Conservation (phyloP, 2,888 invertebrate genomes). For the Lymantria monacha region DNA sequence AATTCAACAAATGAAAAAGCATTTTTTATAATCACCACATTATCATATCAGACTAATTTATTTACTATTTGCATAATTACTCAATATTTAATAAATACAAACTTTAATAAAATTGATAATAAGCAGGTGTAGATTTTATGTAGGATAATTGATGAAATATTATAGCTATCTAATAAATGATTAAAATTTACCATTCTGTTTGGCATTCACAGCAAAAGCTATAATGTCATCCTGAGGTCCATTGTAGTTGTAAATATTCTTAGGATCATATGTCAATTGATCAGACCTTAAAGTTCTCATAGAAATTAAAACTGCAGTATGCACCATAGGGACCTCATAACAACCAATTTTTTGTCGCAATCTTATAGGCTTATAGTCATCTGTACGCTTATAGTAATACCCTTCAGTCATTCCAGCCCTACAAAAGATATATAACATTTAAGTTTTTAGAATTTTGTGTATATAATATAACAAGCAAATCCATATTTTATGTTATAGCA, state of each 20-base stretch:
- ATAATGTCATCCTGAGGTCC: slow-evolving; percentile 97
- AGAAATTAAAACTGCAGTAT: slow-evolving; percentile 92
- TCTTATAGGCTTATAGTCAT: slow-evolving; percentile 91
- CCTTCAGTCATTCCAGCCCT: slow-evolving; percentile 91
- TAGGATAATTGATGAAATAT: too few species aligned
- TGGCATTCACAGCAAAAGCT: slow-evolving; percentile 92
- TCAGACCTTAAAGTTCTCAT: slow-evolving; percentile 83
- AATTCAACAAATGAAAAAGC: too few species aligned
- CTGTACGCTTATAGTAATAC: slow-evolving; percentile 92
- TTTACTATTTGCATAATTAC: too few species aligned
- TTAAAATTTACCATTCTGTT: slow-evolving; percentile 75
- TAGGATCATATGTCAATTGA: slow-evolving; percentile 87
- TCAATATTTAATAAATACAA: too few species aligned
- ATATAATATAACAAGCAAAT: neutral
- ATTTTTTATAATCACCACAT: too few species aligned
- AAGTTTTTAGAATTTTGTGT: neutral
- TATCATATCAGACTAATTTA: too few species aligned
- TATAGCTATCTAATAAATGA: too few species aligned
- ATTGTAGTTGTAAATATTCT: slow-evolving; percentile 82
- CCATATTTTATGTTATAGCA: neutral
- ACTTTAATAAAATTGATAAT: too few species aligned
- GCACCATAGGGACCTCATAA: slow-evolving; percentile 94
- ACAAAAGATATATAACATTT: slow-evolving; percentile 9
- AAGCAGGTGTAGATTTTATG: too few species aligned
- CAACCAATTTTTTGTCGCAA: slow-evolving; percentile 87